Evolutionary conservation across 1,140 invertebrate species (phyloP), one percentile per base, ranked within the genome.

Genomic region (Lasaia peninsularis): DNA sequence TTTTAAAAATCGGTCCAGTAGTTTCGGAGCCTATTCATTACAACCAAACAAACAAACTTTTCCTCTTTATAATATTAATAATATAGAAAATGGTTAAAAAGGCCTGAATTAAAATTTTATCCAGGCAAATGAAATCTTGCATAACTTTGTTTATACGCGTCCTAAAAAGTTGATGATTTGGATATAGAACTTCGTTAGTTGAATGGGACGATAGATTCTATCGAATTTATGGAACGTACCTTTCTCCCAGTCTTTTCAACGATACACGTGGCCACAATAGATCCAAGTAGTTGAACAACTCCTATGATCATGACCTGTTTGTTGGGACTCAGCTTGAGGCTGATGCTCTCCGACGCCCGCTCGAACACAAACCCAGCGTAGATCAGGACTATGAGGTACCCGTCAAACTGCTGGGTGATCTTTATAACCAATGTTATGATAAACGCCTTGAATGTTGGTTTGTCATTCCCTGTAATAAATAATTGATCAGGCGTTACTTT

Each of bases 331-430:
- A 91, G 69, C 6, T 72, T 60, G 11, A 86, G 32, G 24, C 61
- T 78, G 49, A 81, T 78, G 56, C 69, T 67, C 16, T 83, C 84
- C 0, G 80, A 73, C 0, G 86, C 83, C n/a, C 63, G 58, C 51
- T 76, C 76, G 59, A 87, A 87, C 3, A 89, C 77, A 48, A 82
- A 78, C 0, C 89, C 88, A 3, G 90, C 90, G 59, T 89, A 91
- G 44, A 90, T 91, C 7, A 91, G 71, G 58, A 91, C 86, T 16
- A 91, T 90, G 12, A 91, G 87, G 72, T 90, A 91, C 0, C 91
- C 91, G 58, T 89, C 89, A 58, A 89, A 86, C 57, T 91, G 89
- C 61, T 91, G 86, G 0, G 83, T 74, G 40, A 88, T 80, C 56
- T 86, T 88, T 21, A 88, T 83, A 0, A 86, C 76, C 9, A 86